Evolutionary conservation across 2,888 invertebrate species (phyloP), one percentile per base, ranked within the genome.

Genomic region (Pilophorus perplexus): DNA sequence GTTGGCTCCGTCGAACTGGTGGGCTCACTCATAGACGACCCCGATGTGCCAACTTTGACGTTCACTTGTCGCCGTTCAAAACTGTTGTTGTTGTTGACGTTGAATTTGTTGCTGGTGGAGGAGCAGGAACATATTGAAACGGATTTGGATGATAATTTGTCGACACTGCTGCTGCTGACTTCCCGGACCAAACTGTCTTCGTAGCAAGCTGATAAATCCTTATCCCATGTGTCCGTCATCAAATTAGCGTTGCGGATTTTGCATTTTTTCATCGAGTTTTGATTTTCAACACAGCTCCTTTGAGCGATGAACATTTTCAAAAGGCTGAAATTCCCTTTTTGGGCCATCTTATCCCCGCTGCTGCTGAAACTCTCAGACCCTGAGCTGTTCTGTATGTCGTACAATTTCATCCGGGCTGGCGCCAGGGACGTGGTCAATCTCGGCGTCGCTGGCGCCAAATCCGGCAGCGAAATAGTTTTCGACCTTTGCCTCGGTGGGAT

Each of bases 251-350:
- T 67, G 40, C 66, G 52, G 25, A 66, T 33, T 46, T 68, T 66
- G 37, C 52, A 38, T 18, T 50, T 33, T n/a, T 68, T 66, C 27
- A 48, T 48, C 23, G 46, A 23, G 33, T 44, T 33, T 25, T 52
- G 52, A 8, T 27, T 23, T 33, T 44, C 48, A 27, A 44, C 20
- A 33, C 48, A 62, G 33, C 60, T 69, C 22, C 68, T 50, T 75
- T 92, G 92, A 77, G 92, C 91, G 83, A 93, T 92, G 75, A 92
- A 93, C 71, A 92, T 80, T 77, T 89, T 89, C 44, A 93, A 89
- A 74, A 93, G 82, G 78, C 87, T 92, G 76, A 92, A 86, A 67
- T 73, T 71, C 22, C 70, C 70, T 44, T 71, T 71, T 44, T 68
- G 70, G 20, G 64, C 64, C 16, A 27, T 23, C 20, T 69, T 66